These are phyloP conservation scores for Margaritifera margaritifera DNA, from an alignment of 2,888 invertebrate species.

Conservation along the genomic window DNA sequence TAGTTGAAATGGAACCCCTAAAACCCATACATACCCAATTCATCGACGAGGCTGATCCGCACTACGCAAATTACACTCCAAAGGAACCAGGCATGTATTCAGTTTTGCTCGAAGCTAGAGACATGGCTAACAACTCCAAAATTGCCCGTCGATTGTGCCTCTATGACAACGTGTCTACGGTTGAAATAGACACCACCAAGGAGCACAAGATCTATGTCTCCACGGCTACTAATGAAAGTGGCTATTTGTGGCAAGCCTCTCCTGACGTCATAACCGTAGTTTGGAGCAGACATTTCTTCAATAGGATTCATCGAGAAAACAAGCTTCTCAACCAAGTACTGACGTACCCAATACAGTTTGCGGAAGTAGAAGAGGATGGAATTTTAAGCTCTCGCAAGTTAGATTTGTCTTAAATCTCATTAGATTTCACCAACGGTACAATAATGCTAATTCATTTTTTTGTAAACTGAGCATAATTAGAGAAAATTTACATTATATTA, in stretches of 20 bases:
- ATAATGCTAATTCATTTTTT: too few relatives aligned
- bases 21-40: too few relatives aligned
- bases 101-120: constrained; percentile 31
- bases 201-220: constrained; percentile 7
- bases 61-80: constrained; percentile 15
- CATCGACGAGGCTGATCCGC: too few relatives aligned
- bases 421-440: too few relatives aligned
- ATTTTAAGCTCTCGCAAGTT: too few relatives aligned
- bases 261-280: constrained; percentile 8
- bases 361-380: too few relatives aligned
- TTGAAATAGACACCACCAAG: constrained; percentile 8
- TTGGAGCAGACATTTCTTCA: constrained; percentile 34
- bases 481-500: too few relatives aligned
- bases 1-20: too few relatives aligned
- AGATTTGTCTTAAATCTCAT: too few relatives aligned
- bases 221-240: constrained; percentile 18
- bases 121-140: constrained; percentile 39
- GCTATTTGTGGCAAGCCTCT: constrained; percentile 25
- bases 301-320: constrained; percentile 21
- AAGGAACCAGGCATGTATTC: constrained; percentile 33
- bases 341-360: background rate
- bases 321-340: constrained; percentile 24
- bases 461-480: too few relatives aligned
- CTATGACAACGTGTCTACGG: constrained; percentile 27
- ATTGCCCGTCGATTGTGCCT: constrained; percentile 32